Base-by-base conservation (phyloP, 2,888 invertebrate species). In the Agrotis clavis region DNA sequence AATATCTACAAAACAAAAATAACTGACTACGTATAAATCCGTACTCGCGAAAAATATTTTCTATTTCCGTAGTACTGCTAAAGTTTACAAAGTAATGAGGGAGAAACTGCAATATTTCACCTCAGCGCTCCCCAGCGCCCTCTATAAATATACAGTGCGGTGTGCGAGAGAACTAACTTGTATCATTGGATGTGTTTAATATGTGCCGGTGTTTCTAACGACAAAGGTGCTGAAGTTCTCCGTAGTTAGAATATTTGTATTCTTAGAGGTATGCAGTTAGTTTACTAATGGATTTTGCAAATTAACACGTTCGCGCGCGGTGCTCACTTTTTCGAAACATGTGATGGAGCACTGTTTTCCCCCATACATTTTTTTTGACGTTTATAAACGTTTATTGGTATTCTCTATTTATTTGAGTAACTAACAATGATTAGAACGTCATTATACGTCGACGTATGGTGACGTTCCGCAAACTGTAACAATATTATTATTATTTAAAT, bases 111-210 rank as follows among this genome's bases (percentile, higher is more conserved):
- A 64, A 59, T 67, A 60, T 77, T 74, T 74, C 57, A 62, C 18
- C 21, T 63, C 50, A 16, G 41, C 7, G 53, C 60, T 78, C 81
- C 68, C 81, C 18, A 81, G 71, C 67, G 71, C 74, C 71, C 50
- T 69, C 71, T 78, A 65, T 67, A 65, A 70, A 63, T 65, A 59
- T 51, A 51, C 47, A 13, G 18, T n/a, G n/a, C 2, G 54, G 67
- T 16, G 54, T 71, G 62, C 16, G 50, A 1, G 18, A 0, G 63
- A 80, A 71, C 65, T 69, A 74, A 60, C 48, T 68, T 18, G 45
- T 59, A 35, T 47, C 7, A 25, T 25, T 57, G 9, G 45, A 62
- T 57, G 16, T n/a, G 19, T 62, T 61, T 51, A 65, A 62, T 62
- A 66, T 45, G 48, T 53, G 66, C 25, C 51, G 51, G n/a, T 70